Evolutionary conservation across 2,113 vertebrate genomes (phyloP).

Genomic region (Ophiodon elongatus): DNA sequence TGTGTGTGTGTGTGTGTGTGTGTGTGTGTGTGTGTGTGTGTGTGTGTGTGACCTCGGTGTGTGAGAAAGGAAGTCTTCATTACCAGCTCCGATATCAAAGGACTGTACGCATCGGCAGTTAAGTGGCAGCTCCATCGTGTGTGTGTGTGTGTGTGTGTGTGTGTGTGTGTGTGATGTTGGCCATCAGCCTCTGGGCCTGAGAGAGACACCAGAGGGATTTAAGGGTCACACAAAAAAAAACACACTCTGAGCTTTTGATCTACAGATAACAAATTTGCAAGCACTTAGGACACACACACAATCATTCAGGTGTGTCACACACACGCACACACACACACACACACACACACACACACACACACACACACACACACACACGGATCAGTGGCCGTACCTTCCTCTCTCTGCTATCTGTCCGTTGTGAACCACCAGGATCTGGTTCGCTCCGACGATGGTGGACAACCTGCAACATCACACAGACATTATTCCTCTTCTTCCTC

Average conservation of each 20-base stretch:
- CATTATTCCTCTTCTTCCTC: background rate
- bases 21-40: slow-evolving; percentile 15
- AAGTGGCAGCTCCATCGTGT: slow-evolving; percentile 18
- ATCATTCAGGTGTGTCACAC: slow-evolving; percentile 23
- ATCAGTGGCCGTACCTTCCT: slow-evolving; percentile 61
- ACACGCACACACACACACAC: background rate
- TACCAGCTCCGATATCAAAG: slow-evolving; percentile 66
- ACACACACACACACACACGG: too few species aligned
- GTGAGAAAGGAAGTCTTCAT: slow-evolving; percentile 50
- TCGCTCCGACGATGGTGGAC: slow-evolving; percentile 49
- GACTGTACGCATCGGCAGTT: slow-evolving; percentile 39
- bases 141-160: slow-evolving; percentile 33
- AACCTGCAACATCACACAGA: slow-evolving; percentile 39
- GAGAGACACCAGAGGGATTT: slow-evolving; percentile 33
- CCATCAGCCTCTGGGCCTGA: slow-evolving; percentile 70
- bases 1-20: slow-evolving; percentile 26
- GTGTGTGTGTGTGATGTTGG: slow-evolving; percentile 16
- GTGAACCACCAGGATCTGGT: slow-evolving; percentile 60
- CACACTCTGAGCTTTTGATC: slow-evolving; percentile 50
- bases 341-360: background rate
- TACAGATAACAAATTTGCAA: slow-evolving; percentile 59
- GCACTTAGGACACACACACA: slow-evolving; percentile 46
- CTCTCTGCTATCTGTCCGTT: slow-evolving; percentile 55
- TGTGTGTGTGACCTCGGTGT: slow-evolving; percentile 74
- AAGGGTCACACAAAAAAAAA: slow-evolving; percentile 49